Evolutionary conservation across 1,140 invertebrate species (phyloP), one percentile per base, ranked within the genome.

Genomic region (Zaprionus capensis): DNA sequence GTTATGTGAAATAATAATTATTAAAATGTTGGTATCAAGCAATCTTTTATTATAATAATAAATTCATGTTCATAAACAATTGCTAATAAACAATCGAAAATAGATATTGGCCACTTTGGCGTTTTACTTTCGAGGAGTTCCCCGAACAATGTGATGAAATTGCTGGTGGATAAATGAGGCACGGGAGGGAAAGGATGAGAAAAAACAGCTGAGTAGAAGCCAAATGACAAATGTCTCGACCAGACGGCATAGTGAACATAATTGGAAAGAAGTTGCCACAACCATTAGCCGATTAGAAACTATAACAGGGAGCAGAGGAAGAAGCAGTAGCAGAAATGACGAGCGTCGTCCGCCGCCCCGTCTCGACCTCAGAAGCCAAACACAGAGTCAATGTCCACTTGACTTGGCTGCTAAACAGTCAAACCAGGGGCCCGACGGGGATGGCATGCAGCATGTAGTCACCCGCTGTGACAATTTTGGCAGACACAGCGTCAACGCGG

Each of bases 241-340:
- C 53, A 28, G 66, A n/a, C 49, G 22, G 67, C 38, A 66, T 72
- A 76, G 62, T 72, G 62, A 57, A 62, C 63, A 72, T 72, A 75
- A 75, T 72, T 66, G 56, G 69, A 66, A 77, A 74, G 66, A 64
- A 63, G 71, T 57, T 56, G 49, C 36, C 41, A n/a, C 55, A 58
- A 41, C 84, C 84, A 87, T 87, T 87, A 83, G 74, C 31, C 84
- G 85, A 90, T 88, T 88, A 80, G 75, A 80, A 88, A 73, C 73
- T 70, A 59, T 22, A 78, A 71, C 63, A 72, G 68, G 56, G 71
- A 67, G 46, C 28, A 46, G 12, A 38, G 41, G 20, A 17, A 20
- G 24, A 71, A 57, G 31, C 44, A 20, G 26, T 11, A 6, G 36
- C 56, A 68, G 41, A 17, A 17, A 17, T 46, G 41, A 46, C 17